phyloP scores from a whole-genome alignment of 2,888 invertebrate genomes.

The Dicyrtomina minuta region DNA sequence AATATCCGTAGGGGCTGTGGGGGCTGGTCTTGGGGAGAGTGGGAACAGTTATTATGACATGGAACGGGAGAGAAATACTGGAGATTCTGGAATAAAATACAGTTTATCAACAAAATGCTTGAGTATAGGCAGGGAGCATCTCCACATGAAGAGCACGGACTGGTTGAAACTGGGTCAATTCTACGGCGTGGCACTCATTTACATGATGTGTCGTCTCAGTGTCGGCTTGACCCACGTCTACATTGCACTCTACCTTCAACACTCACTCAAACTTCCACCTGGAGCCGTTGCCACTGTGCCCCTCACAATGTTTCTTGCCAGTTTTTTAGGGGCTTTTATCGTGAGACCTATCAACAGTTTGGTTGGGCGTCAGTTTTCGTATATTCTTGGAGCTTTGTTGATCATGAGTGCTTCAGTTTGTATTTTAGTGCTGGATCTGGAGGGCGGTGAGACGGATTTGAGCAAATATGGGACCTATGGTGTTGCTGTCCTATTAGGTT shows the following conservation, averaged over 20 bases:
- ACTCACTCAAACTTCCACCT: constrained; percentile 71
- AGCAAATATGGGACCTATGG: constrained; percentile 68
- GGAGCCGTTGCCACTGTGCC: constrained; percentile 78
- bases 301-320: constrained; percentile 76
- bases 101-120: constrained; percentile 36
- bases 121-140: constrained; percentile 42
- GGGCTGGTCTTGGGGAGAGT: no score
- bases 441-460: constrained; percentile 53
- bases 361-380: constrained; percentile 67
- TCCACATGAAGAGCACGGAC: constrained; percentile 40
- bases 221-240: constrained; percentile 83
- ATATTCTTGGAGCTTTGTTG: constrained; percentile 67
- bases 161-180: constrained; percentile 50
- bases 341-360: constrained; percentile 52
- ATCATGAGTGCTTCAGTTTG: constrained; percentile 69
- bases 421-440: constrained; percentile 66
- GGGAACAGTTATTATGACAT: no score
- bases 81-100: no score
- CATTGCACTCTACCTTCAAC: constrained; percentile 80
- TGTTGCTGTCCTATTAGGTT: constrained; percentile 72
- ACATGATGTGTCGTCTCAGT: constrained; percentile 82
- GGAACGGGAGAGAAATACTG: no score
- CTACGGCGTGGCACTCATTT: constrained; percentile 68
- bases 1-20: no score
- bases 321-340: constrained; percentile 72